phyloP scores from a whole-genome alignment of 2,797 vertebrate species.

The Mallotus villosus region DNA sequence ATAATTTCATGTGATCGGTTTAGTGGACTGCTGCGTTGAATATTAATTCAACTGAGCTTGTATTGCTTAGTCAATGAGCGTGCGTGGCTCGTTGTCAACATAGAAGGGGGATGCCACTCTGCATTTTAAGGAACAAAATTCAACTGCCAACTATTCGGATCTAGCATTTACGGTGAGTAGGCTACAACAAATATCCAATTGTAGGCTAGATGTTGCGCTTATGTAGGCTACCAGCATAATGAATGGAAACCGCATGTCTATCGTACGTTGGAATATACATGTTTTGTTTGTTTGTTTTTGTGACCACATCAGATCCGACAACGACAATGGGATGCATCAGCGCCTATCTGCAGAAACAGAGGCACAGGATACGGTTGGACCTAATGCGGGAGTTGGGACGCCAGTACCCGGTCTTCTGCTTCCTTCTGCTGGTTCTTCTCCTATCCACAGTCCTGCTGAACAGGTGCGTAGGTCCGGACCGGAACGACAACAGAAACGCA shows the following conservation, averaged over 20 bases:
- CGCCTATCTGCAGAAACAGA: slow-evolving; percentile 67
- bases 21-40: neutral
- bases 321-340: slow-evolving; percentile 58
- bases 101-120: neutral
- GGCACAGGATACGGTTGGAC: slow-evolving; percentile 71
- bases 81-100: neutral
- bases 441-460: slow-evolving; percentile 86
- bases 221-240: neutral
- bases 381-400: slow-evolving; percentile 82
- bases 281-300: too few relatives aligned
- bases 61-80: neutral
- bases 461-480: slow-evolving; percentile 61
- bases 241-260: neutral
- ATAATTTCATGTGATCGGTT: neutral
- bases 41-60: neutral
- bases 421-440: slow-evolving; percentile 76
- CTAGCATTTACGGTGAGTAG: neutral
- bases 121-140: neutral
- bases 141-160: neutral
- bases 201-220: too few relatives aligned
- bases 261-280: too few relatives aligned
- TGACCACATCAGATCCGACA: neutral
- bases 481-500: neutral
- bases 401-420: slow-evolving; percentile 91
- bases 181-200: too few relatives aligned